Evolutionary conservation across 2,113 vertebrate genomes (phyloP), one percentile per base, ranked within the genome.

Genomic region (Diadophis punctatus): DNA sequence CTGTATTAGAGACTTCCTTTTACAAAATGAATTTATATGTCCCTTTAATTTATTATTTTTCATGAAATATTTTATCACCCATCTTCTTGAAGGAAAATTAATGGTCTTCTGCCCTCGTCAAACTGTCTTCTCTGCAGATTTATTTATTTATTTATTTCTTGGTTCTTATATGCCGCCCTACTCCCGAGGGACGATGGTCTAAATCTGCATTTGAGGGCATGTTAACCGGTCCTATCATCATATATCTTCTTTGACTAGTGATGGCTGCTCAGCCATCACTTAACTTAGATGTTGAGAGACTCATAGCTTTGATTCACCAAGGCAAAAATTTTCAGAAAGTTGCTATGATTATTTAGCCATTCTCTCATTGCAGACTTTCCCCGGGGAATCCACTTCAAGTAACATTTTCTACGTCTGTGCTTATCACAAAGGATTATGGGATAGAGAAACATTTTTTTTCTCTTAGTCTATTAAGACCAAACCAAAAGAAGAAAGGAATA

Each of bases 401-500:
- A 88, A 43, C 30, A n/a, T 93, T 58, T 92, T 90, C 14, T 30
- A 49, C 34, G 34, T 55, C 30, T 85, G 52, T 51, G 43, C n/a
- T 30, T 55, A 22, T 86, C 30, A 25, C 2, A 27, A 86, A 80
- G 68, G 53, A 52, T 51, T 39, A 39, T 84, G 74, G 74, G 80
- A 86, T 43, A 68, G 30, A 86, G 22, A 60, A 63, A 16, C 0
- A 52, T 68, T n/a, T 39, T 27, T 48, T 9, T 39, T 4, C 48
- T 39, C 30, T 85, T 56, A 18, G 55, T 51, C 55, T 34, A 46
- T 46, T 86, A 89, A 86, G 46, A 48, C 80, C 39, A 80, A 49
- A 86, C 53, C 80, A 90, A 34, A 16, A 63, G 55, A 92, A 55
- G 43, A 90, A 63, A 92, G 25, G 92, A 43, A 90, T 85, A 85